phyloP scores from a whole-genome alignment of 1,140 invertebrate species.

The Gerris buenoi region DNA sequence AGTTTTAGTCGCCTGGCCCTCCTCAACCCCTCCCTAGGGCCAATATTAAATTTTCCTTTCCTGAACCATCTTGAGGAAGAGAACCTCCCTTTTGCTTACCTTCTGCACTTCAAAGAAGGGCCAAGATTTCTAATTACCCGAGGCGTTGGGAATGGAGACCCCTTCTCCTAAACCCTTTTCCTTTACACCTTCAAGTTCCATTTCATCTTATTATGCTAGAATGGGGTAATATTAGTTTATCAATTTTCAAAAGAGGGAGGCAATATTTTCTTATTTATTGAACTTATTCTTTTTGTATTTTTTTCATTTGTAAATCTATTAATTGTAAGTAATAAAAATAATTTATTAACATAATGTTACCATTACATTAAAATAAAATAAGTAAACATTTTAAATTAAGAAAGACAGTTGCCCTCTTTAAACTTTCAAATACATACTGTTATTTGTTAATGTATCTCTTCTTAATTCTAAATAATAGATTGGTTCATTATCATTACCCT shows the following conservation, averaged over 20 bases:
- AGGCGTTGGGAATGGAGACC: slow-evolving; percentile 2
- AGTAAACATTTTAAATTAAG: background rate
- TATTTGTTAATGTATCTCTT: too few species aligned
- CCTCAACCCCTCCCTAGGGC: background rate
- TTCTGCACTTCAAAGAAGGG: background rate
- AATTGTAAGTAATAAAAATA: background rate
- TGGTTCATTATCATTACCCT: too few species aligned
- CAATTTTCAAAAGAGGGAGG: background rate
- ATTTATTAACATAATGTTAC: background rate
- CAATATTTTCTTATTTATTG: background rate
- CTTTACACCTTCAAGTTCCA: background rate
- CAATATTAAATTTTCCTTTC: background rate
- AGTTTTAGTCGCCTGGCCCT: background rate
- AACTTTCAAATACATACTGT: too few species aligned
- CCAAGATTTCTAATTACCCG: background rate
- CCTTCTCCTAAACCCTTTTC: too few species aligned
- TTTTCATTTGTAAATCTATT: background rate
- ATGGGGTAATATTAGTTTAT: background rate
- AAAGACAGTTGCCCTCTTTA: too few species aligned
- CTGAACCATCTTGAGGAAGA: background rate
- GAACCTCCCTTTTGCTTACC: too few species aligned
- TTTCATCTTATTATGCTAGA: background rate
- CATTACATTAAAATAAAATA: background rate
- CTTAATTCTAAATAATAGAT: too few species aligned
- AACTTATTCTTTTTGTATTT: background rate